Conservation (phyloP, 2,113 vertebrate genomes). For the Delphinus delphis region DNA sequence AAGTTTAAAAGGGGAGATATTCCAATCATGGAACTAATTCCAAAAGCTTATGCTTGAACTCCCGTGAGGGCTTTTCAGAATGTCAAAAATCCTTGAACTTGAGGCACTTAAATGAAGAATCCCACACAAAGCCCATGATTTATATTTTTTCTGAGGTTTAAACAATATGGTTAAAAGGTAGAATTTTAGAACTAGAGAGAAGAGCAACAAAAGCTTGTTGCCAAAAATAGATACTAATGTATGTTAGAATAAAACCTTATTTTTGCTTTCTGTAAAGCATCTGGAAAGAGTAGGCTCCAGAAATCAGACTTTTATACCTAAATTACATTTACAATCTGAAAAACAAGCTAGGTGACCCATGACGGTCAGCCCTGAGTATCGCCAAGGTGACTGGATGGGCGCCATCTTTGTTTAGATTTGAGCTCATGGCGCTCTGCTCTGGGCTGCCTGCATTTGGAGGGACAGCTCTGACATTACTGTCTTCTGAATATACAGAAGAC, state of each 20-base stretch:
- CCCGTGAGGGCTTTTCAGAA: not conserved
- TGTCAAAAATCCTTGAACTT: not conserved
- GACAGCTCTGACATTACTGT: not conserved
- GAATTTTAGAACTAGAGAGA: conserved; percentile 30
- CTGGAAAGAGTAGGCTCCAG: not conserved
- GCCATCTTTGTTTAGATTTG: not conserved
- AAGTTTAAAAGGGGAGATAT: not conserved
- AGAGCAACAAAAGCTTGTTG: conserved; percentile 5
- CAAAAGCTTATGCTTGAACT: not conserved
- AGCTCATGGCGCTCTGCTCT: not conserved
- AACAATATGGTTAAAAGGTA: conserved; percentile 6
- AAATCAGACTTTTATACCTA: not conserved
- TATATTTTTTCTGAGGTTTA: conserved; percentile 10
- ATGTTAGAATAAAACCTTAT: not conserved
- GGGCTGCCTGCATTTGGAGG: not conserved
- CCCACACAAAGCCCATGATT: not conserved
- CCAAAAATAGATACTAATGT: not conserved
- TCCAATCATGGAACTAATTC: not conserved
- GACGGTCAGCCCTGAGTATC: not conserved
- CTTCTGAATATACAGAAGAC: not conserved
- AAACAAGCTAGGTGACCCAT: not conserved
- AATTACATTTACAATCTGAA: not conserved
- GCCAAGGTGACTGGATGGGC: not conserved
- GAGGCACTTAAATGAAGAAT: not conserved
- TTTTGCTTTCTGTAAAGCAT: not conserved